phyloP scores from a whole-genome alignment of 92 coral and sea anemone genomes.

The Galaxea fascicularis region DNA sequence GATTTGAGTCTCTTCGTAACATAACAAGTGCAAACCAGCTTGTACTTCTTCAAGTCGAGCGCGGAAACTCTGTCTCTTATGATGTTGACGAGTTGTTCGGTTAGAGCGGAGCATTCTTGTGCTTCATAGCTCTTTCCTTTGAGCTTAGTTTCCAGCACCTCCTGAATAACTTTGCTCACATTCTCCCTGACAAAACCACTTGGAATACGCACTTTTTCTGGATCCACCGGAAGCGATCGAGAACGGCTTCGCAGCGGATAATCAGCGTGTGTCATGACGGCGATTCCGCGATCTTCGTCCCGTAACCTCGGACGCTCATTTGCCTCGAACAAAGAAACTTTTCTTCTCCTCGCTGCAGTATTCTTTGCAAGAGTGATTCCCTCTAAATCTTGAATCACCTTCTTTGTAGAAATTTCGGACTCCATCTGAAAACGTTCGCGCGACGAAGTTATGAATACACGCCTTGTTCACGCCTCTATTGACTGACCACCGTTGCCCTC shows the following conservation, averaged over 20 bases:
- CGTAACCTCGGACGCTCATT: slow-evolving; percentile 41
- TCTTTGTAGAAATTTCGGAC: slow-evolving; percentile 28
- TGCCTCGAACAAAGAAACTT: slow-evolving; percentile 73
- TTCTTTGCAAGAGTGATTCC: slow-evolving; percentile 62
- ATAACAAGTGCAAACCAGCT: slow-evolving; percentile 85
- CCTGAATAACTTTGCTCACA: slow-evolving; percentile 73
- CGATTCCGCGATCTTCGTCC: slow-evolving; percentile 73
- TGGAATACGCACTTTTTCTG: slow-evolving; percentile 38
- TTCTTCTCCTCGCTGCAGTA: slow-evolving; percentile 51
- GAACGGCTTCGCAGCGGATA: slow-evolving; percentile 73
- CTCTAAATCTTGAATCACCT: slow-evolving; percentile 35
- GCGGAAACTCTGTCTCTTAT: slow-evolving; percentile 77
- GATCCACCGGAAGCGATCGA: slow-evolving; percentile 67
- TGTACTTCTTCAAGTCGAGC: slow-evolving; percentile 74
- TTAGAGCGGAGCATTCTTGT: slow-evolving; percentile 67
- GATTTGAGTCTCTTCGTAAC: slow-evolving; percentile 74
- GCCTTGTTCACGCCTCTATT: slow-evolving; percentile 45
- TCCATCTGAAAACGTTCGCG: slow-evolving; percentile 26
- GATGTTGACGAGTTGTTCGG: slow-evolving; percentile 61
- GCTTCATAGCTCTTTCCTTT: slow-evolving; percentile 72
- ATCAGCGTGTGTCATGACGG: slow-evolving; percentile 90
- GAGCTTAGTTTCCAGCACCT: slow-evolving; percentile 76
- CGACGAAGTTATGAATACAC: not conserved
- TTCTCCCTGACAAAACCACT: slow-evolving; percentile 50
- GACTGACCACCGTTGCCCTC: not conserved